Evolutionary conservation across 2,888 invertebrate genomes (phyloP).

Genomic region (Tetropium fuscum): DNA sequence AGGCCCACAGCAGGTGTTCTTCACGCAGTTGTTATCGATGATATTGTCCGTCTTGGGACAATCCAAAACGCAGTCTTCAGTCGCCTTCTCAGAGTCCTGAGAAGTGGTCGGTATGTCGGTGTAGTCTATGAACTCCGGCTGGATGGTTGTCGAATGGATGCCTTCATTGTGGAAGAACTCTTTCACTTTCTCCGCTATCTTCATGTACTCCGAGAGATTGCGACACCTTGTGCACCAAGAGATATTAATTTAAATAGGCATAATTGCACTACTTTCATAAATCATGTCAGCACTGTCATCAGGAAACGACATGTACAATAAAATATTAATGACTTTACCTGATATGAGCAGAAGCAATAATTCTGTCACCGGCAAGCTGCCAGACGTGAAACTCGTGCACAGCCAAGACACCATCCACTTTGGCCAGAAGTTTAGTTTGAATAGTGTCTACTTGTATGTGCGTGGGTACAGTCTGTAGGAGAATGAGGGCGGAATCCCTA

Average conservation of each 20-base stretch:
- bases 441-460: slow-evolving; percentile 96
- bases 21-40: slow-evolving; percentile 77
- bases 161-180: slow-evolving; percentile 98
- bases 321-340: slow-evolving; percentile 68
- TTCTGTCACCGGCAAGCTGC: slow-evolving; percentile 96
- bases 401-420: slow-evolving; percentile 94
- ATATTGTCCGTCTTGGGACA: slow-evolving; percentile 82
- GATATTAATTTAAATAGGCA: no score
- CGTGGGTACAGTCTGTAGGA: slow-evolving; percentile 98
- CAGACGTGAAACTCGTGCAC: slow-evolving; percentile 99
- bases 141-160: slow-evolving; percentile 98
- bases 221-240: slow-evolving; percentile 87
- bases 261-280: neutral
- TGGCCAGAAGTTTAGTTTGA: slow-evolving; percentile 85
- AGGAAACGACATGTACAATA: no score
- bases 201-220: slow-evolving; percentile 96
- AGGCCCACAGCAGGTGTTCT: slow-evolving; percentile 90
- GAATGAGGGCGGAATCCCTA: slow-evolving; percentile 93
- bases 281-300: no score
- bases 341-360: slow-evolving; percentile 97
- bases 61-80: slow-evolving; percentile 84
- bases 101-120: slow-evolving; percentile 65
- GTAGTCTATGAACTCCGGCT: slow-evolving; percentile 96
- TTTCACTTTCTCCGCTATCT: slow-evolving; percentile 95
- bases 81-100: slow-evolving; percentile 67